Conservation (phyloP, 2,888 invertebrate species). For the Monoplex corrugatus region DNA sequence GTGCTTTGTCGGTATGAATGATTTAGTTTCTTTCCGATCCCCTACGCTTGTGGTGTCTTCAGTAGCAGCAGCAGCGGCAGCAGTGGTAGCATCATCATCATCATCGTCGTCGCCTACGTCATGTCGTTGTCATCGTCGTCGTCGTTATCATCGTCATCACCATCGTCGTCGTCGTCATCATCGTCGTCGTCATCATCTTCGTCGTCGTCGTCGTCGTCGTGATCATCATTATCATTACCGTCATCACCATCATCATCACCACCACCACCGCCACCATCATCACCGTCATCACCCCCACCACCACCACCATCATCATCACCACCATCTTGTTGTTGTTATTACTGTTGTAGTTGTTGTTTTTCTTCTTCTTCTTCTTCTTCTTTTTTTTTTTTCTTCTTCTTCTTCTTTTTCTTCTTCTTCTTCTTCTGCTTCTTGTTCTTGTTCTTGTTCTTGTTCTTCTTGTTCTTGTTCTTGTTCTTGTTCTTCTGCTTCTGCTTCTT, state of each 20-base stretch:
- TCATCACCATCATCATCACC: conserved; percentile 1
- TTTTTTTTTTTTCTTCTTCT: neutral
- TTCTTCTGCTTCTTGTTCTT: too few species aligned
- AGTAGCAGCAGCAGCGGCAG: neutral
- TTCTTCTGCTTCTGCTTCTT: too few species aligned
- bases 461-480: too few species aligned
- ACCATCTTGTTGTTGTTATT: neutral
- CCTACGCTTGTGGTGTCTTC: neutral
- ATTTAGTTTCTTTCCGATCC: too few species aligned
- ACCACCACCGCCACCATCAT: neutral
- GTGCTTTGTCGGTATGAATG: too few species aligned
- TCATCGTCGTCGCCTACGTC: neutral
- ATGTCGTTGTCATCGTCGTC: too few species aligned
- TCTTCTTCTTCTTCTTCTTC: neutral
- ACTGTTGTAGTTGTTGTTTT: neutral
- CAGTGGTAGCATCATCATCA: neutral
- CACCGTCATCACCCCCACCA: too few species aligned
- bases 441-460: too few species aligned
- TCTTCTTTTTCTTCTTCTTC: too few species aligned
- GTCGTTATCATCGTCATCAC: neutral
- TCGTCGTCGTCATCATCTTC: neutral
- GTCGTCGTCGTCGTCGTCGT: neutral
- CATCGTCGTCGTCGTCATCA: neutral
- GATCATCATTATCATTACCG: neutral
- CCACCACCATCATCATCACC: too few species aligned